These are phyloP conservation scores for Metellina segmentata DNA, from an alignment of 2,888 invertebrate genomes.

Conservation along the genomic window DNA sequence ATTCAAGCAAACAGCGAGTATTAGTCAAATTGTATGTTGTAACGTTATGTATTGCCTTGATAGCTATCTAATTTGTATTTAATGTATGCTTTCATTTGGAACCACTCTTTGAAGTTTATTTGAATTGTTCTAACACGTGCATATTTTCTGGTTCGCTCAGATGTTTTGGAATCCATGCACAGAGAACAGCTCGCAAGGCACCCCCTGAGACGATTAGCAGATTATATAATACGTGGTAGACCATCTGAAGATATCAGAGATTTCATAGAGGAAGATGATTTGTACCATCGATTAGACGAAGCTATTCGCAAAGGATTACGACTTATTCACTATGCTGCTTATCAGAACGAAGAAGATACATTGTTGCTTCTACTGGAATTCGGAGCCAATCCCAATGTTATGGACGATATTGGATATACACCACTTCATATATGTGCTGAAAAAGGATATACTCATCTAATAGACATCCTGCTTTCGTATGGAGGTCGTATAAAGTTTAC, in stretches of 20 bases:
- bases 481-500: slow-evolving; percentile 90
- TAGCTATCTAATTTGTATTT: background rate
- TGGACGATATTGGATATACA: slow-evolving; percentile 94
- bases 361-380: slow-evolving; percentile 89
- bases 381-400: slow-evolving; percentile 90
- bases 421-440: slow-evolving; percentile 92
- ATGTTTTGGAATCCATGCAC: slow-evolving; percentile 60
- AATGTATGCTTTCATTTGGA: background rate
- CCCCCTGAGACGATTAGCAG: slow-evolving; percentile 49
- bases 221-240: slow-evolving; percentile 50
- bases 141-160: slow-evolving; percentile 11
- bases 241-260: slow-evolving; percentile 33
- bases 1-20: too few relatives aligned
- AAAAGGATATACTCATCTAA: slow-evolving; percentile 80
- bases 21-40: too few relatives aligned
- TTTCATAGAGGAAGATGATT: slow-evolving; percentile 50
- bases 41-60: background rate
- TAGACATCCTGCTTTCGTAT: slow-evolving; percentile 86
- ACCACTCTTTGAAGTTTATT: background rate
- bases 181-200: slow-evolving; percentile 23
- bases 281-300: slow-evolving; percentile 77
- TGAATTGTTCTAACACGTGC: background rate
- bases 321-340: slow-evolving; percentile 95
- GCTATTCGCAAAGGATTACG: slow-evolving; percentile 85
- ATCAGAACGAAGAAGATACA: slow-evolving; percentile 89